Percentiles rank a stretch among this genome's conserved stretches.
Evolutionary conservation across 1,140 invertebrate genomes (phyloP).

Genomic region (Rhopalosiphum maidis): DNA sequence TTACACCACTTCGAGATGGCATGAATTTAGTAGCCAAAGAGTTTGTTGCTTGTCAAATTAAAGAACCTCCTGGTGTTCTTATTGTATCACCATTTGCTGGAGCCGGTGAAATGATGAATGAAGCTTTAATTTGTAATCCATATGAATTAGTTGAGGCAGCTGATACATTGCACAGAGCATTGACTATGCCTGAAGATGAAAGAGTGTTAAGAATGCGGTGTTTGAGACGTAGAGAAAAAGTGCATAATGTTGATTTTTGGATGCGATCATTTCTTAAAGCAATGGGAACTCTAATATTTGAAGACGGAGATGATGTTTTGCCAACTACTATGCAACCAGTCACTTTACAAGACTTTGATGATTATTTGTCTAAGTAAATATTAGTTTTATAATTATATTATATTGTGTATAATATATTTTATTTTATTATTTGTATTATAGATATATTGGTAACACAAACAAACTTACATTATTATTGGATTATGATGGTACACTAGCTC

Average conservation of each 20-base stretch:
- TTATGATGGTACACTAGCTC: slow-evolving; percentile 88
- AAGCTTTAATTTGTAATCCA: slow-evolving; percentile 87
- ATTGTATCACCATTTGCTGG: slow-evolving; percentile 91
- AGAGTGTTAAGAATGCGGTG: slow-evolving; percentile 85
- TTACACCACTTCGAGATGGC: slow-evolving; percentile 86
- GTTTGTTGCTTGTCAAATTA: slow-evolving; percentile 91
- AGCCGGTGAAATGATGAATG: slow-evolving; percentile 90
- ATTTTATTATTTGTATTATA: slow-evolving; percentile 62
- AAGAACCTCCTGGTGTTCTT: slow-evolving; percentile 82
- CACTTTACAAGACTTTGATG: slow-evolving; percentile 86
- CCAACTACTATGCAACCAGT: slow-evolving; percentile 85
- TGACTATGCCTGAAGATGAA: slow-evolving; percentile 91
- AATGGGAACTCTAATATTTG: slow-evolving; percentile 76
- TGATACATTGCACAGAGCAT: slow-evolving; percentile 81
- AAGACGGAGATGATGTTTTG: slow-evolving; percentile 80
- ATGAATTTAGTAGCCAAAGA: slow-evolving; percentile 95
- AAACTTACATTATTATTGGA: slow-evolving; percentile 85
- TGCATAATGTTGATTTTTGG: slow-evolving; percentile 88
- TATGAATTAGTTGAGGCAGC: slow-evolving; percentile 88
- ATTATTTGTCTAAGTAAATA: slow-evolving; percentile 80
- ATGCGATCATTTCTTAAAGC: slow-evolving; percentile 86
- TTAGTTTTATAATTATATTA: background rate
- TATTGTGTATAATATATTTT: background rate
- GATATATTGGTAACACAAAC: slow-evolving; percentile 84
- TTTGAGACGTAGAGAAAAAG: slow-evolving; percentile 77